These are phyloP conservation scores for Drosophila monieri DNA, from an alignment of 2,888 invertebrate genomes.

Conservation along the genomic window DNA sequence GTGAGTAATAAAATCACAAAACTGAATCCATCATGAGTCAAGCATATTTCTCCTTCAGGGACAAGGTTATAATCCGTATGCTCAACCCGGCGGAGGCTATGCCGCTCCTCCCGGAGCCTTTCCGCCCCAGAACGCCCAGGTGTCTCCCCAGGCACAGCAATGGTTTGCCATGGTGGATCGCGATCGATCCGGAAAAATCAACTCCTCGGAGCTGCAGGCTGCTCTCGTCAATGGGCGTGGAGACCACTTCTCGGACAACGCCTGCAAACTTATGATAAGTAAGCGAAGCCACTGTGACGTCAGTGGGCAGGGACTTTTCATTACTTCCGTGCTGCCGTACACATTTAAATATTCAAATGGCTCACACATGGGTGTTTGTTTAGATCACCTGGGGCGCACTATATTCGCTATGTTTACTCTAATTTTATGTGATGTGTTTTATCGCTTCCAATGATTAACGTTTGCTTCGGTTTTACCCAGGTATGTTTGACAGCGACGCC, in stretches of 20 bases:
- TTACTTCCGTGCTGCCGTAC: not conserved
- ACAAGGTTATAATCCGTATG: slow-evolving; percentile 75
- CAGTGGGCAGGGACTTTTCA: slow-evolving; percentile 3
- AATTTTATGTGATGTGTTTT: slow-evolving; percentile 14
- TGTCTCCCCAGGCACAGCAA: slow-evolving; percentile 90
- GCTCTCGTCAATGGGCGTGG: slow-evolving; percentile 95
- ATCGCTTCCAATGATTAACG: slow-evolving; percentile 35
- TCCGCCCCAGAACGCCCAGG: slow-evolving; percentile 85
- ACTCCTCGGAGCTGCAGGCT: slow-evolving; percentile 89
- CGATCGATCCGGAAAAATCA: slow-evolving; percentile 93
- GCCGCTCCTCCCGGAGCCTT: slow-evolving; percentile 82
- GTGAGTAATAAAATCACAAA: slow-evolving; percentile 55
- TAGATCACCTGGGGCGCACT: slow-evolving; percentile 14
- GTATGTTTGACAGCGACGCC: slow-evolving; percentile 94
- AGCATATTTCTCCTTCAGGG: slow-evolving; percentile 49
- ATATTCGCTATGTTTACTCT: slow-evolving; percentile 54
- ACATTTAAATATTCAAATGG: slow-evolving; percentile 28
- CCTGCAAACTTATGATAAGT: slow-evolving; percentile 93
- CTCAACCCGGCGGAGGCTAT: slow-evolving; percentile 71
- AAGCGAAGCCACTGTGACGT: slow-evolving; percentile 49
- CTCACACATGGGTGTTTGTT: slow-evolving; percentile 43
- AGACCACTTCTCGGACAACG: slow-evolving; percentile 88
- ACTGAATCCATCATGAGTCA: not conserved
- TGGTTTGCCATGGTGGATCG: slow-evolving; percentile 94
- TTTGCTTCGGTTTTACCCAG: slow-evolving; percentile 82